A percentile compares a stretch with the other conserved stretches of the same genome.
Evolutionary conservation across 2,113 vertebrate genomes (phyloP).

Genomic region (Corapipo altera): DNA sequence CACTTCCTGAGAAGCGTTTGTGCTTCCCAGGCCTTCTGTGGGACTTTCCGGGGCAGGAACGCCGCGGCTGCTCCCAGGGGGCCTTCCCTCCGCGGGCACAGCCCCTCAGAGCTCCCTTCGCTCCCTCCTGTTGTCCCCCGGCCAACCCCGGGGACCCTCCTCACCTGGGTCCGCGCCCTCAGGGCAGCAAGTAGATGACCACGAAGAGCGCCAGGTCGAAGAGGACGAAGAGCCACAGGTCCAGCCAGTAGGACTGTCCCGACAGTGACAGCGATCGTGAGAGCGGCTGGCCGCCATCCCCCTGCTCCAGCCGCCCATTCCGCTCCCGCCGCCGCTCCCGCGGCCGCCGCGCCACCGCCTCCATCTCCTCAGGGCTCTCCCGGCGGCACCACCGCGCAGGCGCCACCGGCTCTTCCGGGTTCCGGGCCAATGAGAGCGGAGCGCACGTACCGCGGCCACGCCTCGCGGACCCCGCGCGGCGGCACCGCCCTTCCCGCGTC

Average conservation of each 20-base stretch:
- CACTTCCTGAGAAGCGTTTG: fast-evolving
- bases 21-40: background rate
- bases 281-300: background rate
- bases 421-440: background rate
- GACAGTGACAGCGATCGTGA: constrained; percentile 40
- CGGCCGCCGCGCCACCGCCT: background rate
- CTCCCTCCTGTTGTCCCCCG: too few relatives aligned
- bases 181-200: constrained; percentile 80
- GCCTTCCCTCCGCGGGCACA: background rate
- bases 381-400: background rate
- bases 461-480: fast-evolving
- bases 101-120: too few relatives aligned
- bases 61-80: background rate
- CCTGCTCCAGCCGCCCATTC: background rate
- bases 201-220: constrained; percentile 83
- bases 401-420: background rate
- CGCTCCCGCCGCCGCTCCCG: background rate
- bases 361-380: background rate
- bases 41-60: background rate
- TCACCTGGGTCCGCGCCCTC: constrained; percentile 11
- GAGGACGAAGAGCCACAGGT: constrained; percentile 85
- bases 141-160: background rate
- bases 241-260: constrained; percentile 89
- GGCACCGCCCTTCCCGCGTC: background rate
- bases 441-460: background rate